phyloP scores from a whole-genome alignment of 37 sponge, comb jelly and placozoan genomes.

The Ephydatia muelleri region DNA sequence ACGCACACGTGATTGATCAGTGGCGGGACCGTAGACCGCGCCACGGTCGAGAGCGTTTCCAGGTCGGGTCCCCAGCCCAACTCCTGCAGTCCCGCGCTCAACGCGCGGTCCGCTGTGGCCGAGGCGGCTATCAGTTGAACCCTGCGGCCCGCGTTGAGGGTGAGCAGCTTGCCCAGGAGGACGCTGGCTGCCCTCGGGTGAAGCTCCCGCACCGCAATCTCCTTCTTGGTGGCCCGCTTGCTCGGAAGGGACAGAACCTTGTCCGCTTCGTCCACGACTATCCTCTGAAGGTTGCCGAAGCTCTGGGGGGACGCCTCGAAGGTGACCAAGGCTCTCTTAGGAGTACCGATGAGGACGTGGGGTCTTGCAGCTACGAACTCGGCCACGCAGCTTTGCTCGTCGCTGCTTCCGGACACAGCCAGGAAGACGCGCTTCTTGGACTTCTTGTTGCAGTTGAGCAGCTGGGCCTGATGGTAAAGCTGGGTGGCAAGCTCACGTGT shows the following conservation, averaged over 20 bases:
- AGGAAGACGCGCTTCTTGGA: conserved; percentile 10
- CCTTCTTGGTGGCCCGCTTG: conserved; percentile 18
- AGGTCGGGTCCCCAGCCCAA: conserved; percentile 46
- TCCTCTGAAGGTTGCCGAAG: conserved; percentile 23
- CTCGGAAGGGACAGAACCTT: conserved; percentile 27
- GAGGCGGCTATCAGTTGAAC: conserved; percentile 59
- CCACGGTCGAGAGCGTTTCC: not conserved
- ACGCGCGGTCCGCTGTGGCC: conserved; percentile 34
- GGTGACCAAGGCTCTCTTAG: conserved; percentile 38
- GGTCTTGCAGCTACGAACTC: conserved; percentile 21
- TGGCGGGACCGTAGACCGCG: conserved; percentile 1
- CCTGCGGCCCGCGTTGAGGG: not conserved
- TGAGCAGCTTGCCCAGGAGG: conserved; percentile 18
- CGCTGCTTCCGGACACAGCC: conserved; percentile 1
- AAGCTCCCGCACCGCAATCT: not conserved
- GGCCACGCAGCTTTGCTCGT: not conserved
- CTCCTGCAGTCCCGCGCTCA: conserved; percentile 35
- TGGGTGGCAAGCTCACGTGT: conserved; percentile 67
- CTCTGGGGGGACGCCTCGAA: not conserved
- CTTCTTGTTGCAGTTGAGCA: conserved; percentile 12
- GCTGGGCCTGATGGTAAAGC: conserved; percentile 21
- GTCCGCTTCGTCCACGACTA: conserved; percentile 72
- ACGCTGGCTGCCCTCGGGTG: conserved; percentile 46
- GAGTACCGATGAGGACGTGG: conserved; percentile 55
- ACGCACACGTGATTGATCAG: conserved; percentile 49